A percentile compares a stretch with the other conserved stretches of the same genome.
Conservation (phyloP, 2,797 vertebrate species). For the Austrolebias charrua region DNA sequence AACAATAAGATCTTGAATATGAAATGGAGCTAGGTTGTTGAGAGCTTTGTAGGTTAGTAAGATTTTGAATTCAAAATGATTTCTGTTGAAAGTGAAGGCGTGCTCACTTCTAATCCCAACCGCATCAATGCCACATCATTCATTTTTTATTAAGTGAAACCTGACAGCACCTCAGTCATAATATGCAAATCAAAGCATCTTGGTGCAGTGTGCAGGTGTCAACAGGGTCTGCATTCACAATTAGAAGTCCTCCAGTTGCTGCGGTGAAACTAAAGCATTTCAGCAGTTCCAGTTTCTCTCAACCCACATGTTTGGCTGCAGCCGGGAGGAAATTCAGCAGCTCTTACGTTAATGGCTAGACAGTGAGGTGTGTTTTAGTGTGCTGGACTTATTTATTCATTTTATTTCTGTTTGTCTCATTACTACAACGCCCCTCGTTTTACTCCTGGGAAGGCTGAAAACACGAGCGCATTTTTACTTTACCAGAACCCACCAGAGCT, state of each 20-base stretch:
- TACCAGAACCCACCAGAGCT: slow-evolving; percentile 26
- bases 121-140: slow-evolving; percentile 21
- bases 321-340: slow-evolving; percentile 35
- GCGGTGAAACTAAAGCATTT: slow-evolving; percentile 22
- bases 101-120: not conserved
- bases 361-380: slow-evolving; percentile 59
- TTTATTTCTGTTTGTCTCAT: slow-evolving; percentile 43
- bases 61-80: no score
- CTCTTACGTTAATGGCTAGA: slow-evolving; percentile 54
- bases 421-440: slow-evolving; percentile 35
- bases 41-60: no score
- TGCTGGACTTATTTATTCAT: slow-evolving; percentile 20
- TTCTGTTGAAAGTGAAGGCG: no score
- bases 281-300: slow-evolving; percentile 28
- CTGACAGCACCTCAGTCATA: not conserved
- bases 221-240: slow-evolving; percentile 39
- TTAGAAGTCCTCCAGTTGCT: slow-evolving; percentile 55
- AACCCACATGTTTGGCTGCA: slow-evolving; percentile 37
- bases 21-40: no score
- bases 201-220: slow-evolving; percentile 7
- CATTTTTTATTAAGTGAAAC: slow-evolving; percentile 20
- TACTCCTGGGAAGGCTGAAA: slow-evolving; percentile 46
- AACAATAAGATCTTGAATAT: no score
- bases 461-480: slow-evolving; percentile 34
- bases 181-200: slow-evolving; percentile 3